Evolutionary conservation across 2,113 vertebrate species (phyloP), one percentile per base, ranked within the genome.

Genomic region (Alces alces): DNA sequence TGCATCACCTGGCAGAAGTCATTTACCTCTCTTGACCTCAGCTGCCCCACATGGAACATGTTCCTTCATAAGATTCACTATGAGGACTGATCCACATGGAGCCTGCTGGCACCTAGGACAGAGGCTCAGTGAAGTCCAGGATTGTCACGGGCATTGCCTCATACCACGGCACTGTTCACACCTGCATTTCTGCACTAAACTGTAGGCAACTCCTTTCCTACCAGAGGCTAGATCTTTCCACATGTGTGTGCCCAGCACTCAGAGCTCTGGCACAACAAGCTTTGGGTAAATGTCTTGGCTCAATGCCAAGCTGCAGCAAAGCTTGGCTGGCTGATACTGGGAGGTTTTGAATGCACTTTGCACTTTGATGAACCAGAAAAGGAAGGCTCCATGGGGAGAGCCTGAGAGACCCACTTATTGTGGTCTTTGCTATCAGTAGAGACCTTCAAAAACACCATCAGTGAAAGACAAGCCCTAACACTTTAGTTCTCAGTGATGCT

Each of bases 281-380:
- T 82, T n/a, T 82, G 79, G 33, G n/a, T 19, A 23, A 54, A 13
- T 7, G 27, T 3, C 0, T 82, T 28, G 6, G 23, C 19, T 15
- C 64, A 84, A 13, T 43, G 66, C 4, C 28, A 15, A 9, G 30
- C 60, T 3, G 36, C 50, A 36, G 27, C 10, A 27, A 39, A 47
- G 3, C 14, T 80, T 9, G 30, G 7, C 17, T 21, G 4, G 1
- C n/a, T 21, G 16, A 43, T 5, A 2, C 5, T 2, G 12, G 25
- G 2, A 45, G 54, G 15, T 33, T 66, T 21, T 50, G 30, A 15
- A 11, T 21, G 10, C 9, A 5, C 36, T n/a, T 50, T 13, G 2
- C 28, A 1, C 0, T 13, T 36, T 30, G 2, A 10, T 15, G 19
- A 19, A 6, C 4, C 39, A 27, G 47, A 57, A 28, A 30, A 52